phyloP scores from a whole-genome alignment of 2,888 invertebrate genomes.

The Monopis laevigella region DNA sequence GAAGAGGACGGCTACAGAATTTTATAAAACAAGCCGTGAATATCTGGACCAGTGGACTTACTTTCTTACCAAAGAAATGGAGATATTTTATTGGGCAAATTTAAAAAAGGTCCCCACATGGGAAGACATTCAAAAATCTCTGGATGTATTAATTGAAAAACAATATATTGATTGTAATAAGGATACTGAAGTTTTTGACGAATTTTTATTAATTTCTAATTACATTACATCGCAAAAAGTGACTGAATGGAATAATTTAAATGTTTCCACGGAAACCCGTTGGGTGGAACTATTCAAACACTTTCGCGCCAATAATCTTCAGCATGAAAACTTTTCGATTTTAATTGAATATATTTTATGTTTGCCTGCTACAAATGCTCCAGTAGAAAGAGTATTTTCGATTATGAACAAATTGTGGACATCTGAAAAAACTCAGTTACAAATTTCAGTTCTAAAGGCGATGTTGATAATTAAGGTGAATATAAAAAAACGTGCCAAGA shows the following conservation, averaged over 20 bases:
- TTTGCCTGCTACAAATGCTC: conserved; percentile 21
- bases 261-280: conserved; percentile 25
- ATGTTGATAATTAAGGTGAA: conserved; percentile 3
- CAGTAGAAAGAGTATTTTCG: conserved; percentile 15
- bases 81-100: conserved; percentile 26
- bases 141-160: conserved; percentile 23
- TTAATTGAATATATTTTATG: conserved; percentile 23
- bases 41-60: no score
- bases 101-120: conserved; percentile 15
- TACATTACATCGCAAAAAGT: conserved; percentile 23
- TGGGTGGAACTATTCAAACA: conserved; percentile 24
- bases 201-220: conserved; percentile 25
- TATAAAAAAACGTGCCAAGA: conserved; percentile 6
- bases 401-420: conserved; percentile 22
- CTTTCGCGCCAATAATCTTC: conserved; percentile 20
- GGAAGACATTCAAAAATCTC: conserved; percentile 20
- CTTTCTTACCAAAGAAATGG: conserved; percentile 22
- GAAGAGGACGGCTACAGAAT: conserved; percentile 23
- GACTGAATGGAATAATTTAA: conserved; percentile 24
- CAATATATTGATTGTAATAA: conserved; percentile 22
- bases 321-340: conserved; percentile 18
- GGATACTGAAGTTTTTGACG: conserved; percentile 26
- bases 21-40: conserved; percentile 27
- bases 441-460: conserved; percentile 7
- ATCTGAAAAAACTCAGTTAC: conserved; percentile 21